Evolutionary conservation across 2,888 invertebrate species (phyloP).

Genomic region (Embidobia sp.): DNA sequence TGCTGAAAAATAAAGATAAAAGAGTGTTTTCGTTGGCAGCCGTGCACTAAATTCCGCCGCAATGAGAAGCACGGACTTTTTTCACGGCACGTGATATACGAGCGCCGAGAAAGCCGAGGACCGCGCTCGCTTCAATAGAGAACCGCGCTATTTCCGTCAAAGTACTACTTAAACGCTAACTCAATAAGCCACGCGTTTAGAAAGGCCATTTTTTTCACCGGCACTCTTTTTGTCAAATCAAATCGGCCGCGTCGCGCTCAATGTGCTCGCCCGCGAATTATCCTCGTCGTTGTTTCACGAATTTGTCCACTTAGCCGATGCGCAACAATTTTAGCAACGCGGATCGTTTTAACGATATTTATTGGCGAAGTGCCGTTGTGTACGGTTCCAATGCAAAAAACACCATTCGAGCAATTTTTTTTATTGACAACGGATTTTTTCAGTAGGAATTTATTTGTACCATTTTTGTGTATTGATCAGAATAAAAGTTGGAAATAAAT

Average conservation of each 20-base stretch:
- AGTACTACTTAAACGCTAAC: conserved; percentile 38
- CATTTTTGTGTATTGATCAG: no score
- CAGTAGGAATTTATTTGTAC: no score
- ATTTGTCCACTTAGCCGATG: no score
- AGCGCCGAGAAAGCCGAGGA: conserved; percentile 31
- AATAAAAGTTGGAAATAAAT: no score
- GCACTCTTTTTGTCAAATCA: neutral
- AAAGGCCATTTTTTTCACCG: conserved; percentile 27
- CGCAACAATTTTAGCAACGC: no score
- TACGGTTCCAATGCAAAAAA: no score
- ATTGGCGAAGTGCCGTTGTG: no score
- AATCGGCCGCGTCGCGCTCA: no score
- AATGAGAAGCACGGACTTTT: conserved; percentile 55
- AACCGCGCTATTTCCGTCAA: conserved; percentile 29
- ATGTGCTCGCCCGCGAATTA: no score
- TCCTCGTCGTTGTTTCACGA: neutral
- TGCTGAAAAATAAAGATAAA: conserved; percentile 59
- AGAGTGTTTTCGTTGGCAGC: conserved; percentile 54
- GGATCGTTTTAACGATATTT: no score
- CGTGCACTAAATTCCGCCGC: conserved; percentile 53
- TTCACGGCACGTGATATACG: conserved; percentile 55
- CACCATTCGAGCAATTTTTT: no score
- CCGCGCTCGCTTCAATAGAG: conserved; percentile 40
- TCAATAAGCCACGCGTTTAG: conserved; percentile 34
- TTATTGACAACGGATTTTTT: no score